Evolutionary conservation across 2,113 vertebrate genomes (phyloP), one percentile per base, ranked within the genome.

Genomic region (Glareola pratincola): DNA sequence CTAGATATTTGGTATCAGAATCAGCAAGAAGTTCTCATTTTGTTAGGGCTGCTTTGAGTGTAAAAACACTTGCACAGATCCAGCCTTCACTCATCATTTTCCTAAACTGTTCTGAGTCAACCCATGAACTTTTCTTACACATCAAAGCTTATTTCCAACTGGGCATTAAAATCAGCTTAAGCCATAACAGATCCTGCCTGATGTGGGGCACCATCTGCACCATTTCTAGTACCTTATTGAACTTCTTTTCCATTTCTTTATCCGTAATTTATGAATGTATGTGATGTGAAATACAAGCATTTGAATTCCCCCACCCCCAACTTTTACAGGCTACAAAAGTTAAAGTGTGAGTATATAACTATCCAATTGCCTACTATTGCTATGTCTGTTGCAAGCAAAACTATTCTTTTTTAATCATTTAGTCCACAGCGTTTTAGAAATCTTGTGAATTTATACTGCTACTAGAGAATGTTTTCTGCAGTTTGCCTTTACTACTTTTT

Each of bases 101-200:
- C 79, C 57, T 94, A 82, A 95, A 93, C 72, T 90, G 60, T 92
- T 97, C 76, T 93, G 77, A 94, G 82, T 90, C 91, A 90, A 94
- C 34, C 82, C 93, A 29, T 91, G 89, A 95, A 96, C 92, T 93
- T 95, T 92, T 82, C 83, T 75, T 85, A 67, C 14, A 96, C 94
- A 96, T 96, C 91, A 97, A 97, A 97, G 95, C 86, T 94, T 91
- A 62, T 88, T 92, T 87, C 84, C 77, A 90, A 85, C 88, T 63
- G 89, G 92, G 90, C 94, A 85, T 96, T 92, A 81, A 94, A 95
- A 76, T 96, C 91, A 77, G 26, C 48, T 86, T 83, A 87, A 93
- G 50, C 92, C 71, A 79, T 85, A 94, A 56, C 62, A 85, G 88
- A 76, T 90, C 71, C 14, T 50, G 18, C 56, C 16, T 91, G 60